Evolutionary conservation across 2,888 invertebrate species (phyloP).

Genomic region (Pedicia rivosa): DNA sequence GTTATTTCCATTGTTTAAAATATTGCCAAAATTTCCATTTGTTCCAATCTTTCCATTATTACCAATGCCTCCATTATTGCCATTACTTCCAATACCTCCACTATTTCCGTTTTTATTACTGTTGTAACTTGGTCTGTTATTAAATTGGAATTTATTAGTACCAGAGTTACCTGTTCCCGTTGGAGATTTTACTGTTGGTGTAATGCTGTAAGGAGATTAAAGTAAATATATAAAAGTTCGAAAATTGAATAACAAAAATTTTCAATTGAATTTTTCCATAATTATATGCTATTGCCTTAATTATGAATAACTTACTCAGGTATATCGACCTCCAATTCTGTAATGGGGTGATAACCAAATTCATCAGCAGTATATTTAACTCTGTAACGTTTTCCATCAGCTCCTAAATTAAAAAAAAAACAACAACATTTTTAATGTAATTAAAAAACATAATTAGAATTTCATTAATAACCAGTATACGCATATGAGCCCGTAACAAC

Average conservation of each 20-base stretch:
- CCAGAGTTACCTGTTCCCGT: too few relatives aligned
- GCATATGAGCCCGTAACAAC: slow-evolving; percentile 30
- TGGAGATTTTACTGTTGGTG: background rate
- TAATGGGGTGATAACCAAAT: slow-evolving; percentile 30
- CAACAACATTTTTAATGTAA: background rate
- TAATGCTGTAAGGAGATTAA: background rate
- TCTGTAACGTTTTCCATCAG: slow-evolving; percentile 28
- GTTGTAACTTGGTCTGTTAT: too few relatives aligned
- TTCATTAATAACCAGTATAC: too few relatives aligned
- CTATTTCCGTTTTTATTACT: too few relatives aligned
- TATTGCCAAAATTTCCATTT: background rate
- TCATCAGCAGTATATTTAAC: slow-evolving; percentile 29
- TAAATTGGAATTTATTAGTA: too few relatives aligned
- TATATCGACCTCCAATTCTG: slow-evolving; percentile 28
- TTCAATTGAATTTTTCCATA: too few relatives aligned
- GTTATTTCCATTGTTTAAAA: background rate
- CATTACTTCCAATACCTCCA: background rate
- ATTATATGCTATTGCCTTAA: too few relatives aligned
- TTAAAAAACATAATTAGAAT: background rate
- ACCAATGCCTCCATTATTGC: background rate
- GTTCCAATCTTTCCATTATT: background rate
- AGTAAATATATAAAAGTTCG: background rate
- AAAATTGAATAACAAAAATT: background rate
- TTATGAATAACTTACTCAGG: slow-evolving; percentile 21
- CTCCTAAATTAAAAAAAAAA: slow-evolving; percentile 13